Base-by-base conservation (phyloP, 2,888 invertebrate genomes). In the Himalopsyche anomala region DNA sequence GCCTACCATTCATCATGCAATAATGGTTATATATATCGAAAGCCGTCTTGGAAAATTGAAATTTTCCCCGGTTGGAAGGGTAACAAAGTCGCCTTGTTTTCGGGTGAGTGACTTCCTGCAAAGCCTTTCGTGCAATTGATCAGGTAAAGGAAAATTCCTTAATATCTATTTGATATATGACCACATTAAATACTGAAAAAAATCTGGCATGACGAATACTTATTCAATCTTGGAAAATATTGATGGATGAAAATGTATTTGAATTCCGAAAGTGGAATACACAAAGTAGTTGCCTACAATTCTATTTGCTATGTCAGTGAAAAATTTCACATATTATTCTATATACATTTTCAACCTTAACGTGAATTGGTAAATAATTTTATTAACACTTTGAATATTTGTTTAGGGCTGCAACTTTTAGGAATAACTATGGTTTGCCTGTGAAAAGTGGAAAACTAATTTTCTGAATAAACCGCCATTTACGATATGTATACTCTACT, bases 41-140 rank as follows among this genome's bases (percentile, higher is more conserved):
- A 74, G 28, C 74, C 74, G 36, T 74, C 74, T 11, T 15, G 74
- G 74, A 74, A 74, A 74, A 74, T 74, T 74, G 74, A 74, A 74
- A 36, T 74, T 74, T 74, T 36, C 28, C 74, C 74, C 74, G 9
- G 19, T 12, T 36, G 74, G 36, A 36, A 74, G 74, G 36, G 74
- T 74, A 74, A 36, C 74, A 74, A 36, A 74, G 74, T 74, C 74
- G 74, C 74, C 74, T 74, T 74, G 74, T 74, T 74, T 74, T 74
- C 74, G 74, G 74, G 74, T 74, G 74, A 74, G 74, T 38, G 74
- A 74, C 74, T 74, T 74, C 74, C 74, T 74, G 36, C 15, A 36
- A 74, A 74, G 36, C 74, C 74, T 74, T 74, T 36, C 36, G 74
- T 74, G 19, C 74, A 74, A 74, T 74, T 74, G 74, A 74, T 74